These are phyloP conservation scores for Cerastoderma edule DNA, from an alignment of 2,888 invertebrate species.

Conservation along the genomic window DNA sequence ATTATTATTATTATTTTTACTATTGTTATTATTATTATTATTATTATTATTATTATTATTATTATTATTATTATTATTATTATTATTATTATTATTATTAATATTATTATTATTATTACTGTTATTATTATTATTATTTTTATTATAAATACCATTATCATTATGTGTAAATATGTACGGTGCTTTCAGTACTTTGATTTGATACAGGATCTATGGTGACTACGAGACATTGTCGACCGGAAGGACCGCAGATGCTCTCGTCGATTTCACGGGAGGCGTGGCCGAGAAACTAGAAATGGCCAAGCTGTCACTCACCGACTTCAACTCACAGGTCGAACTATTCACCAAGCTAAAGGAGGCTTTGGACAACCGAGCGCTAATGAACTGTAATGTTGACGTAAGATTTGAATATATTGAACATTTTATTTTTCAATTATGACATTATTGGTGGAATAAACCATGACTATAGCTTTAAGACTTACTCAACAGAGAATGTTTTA, in stretches of 20 bases:
- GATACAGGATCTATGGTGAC: slow-evolving; percentile 85
- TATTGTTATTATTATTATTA: too few species aligned
- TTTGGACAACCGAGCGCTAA: slow-evolving; percentile 85
- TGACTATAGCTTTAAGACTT: too few species aligned
- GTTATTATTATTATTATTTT: background rate
- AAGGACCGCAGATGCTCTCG: slow-evolving; percentile 86
- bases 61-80: too few species aligned
- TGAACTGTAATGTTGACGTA: slow-evolving; percentile 86
- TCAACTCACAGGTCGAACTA: slow-evolving; percentile 82
- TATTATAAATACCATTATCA: background rate
- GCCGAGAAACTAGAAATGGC: slow-evolving; percentile 85
- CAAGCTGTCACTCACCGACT: slow-evolving; percentile 55
- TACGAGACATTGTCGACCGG: slow-evolving; percentile 86
- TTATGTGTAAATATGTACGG: too few species aligned
- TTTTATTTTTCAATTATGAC: too few species aligned
- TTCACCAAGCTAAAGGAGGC: slow-evolving; percentile 85
- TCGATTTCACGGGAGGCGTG: slow-evolving; percentile 87
- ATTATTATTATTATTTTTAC: too few species aligned
- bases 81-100: slow-evolving; percentile 33
- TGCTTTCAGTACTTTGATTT: too few species aligned
- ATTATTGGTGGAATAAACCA: too few species aligned
- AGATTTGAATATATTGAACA: slow-evolving; percentile 53
- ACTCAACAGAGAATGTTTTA: too few species aligned
- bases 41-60: too few species aligned
- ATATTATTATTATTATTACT: slow-evolving; percentile 12